Evolutionary conservation across 2,797 vertebrate species (phyloP), one percentile per base, ranked within the genome.

Genomic region (Esox masquinongy): DNA sequence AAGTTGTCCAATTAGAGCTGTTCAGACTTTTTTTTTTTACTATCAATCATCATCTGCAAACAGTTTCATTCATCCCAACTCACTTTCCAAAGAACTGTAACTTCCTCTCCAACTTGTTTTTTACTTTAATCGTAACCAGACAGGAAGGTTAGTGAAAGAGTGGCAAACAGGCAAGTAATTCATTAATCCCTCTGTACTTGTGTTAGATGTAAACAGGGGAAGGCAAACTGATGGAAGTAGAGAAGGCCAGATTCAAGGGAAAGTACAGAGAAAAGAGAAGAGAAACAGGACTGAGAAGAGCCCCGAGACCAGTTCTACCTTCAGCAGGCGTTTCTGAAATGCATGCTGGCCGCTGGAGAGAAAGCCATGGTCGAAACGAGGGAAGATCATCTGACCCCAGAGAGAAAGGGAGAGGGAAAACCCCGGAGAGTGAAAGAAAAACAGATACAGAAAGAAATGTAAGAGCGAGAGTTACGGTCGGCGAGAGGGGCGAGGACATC

Each of bases 311-410:
- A 69, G 76, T 74, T 90, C 90, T 94, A 95, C 94, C 95, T 95
- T 95, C 84, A 95, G 90, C 78, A 95, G 29, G 39, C 85, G 90
- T 29, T 89, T 91, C 76, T 79, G 91, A 90, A 91, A 92, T 51
- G 74, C 79, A 8, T 85, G 91, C 68, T 89, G 93, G 77, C 95
- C 94, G 4, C 90, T 92, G 83, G 92, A 91, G 81, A 95, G 86
- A 91, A 94, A 94, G 91, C 93, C 90, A 0, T 93, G 89, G 81
- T 56, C 91, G 82, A 94, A 92, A 74, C 82, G 87, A 64, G 94
- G 94, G 75, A 95, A 95, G 88, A 94, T 93, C 95, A 95, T 95
- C 95, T 72, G 61, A 70, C 36, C 19, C 22, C 17, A 69, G 64
- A 31, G 73, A 71, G 80, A 71, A 82, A 74, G 66, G 68, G 79